Evolutionary conservation across 2,797 vertebrate genomes (phyloP).

Genomic region (Strix occidentalis): DNA sequence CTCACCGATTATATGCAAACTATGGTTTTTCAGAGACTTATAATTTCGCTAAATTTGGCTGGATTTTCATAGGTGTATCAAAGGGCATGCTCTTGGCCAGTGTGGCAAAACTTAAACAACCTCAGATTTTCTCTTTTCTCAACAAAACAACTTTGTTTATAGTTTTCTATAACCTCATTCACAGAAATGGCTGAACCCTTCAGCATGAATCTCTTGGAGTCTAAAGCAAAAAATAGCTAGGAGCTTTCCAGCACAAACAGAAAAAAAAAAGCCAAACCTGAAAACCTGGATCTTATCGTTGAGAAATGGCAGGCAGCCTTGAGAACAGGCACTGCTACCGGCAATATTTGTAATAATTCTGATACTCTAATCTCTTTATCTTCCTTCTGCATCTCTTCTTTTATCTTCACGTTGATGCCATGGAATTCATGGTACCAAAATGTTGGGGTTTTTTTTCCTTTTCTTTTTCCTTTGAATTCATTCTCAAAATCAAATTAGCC

Average conservation of each 20-base stretch:
- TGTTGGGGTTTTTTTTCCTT: too few relatives aligned
- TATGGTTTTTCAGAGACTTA: not conserved
- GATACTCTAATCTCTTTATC: slow-evolving; percentile 35
- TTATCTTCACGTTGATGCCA: not conserved
- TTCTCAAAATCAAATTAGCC: not conserved
- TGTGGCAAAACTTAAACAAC: not conserved
- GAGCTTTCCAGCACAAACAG: not conserved
- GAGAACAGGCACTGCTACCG: slow-evolving; percentile 26
- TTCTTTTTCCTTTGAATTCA: not conserved
- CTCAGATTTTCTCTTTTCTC: not conserved
- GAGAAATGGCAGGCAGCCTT: slow-evolving; percentile 51
- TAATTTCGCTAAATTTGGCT: not conserved
- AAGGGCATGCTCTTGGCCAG: not conserved
- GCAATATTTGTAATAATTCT: slow-evolving; percentile 14
- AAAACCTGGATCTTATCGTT: slow-evolving; percentile 9
- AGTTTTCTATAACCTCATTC: not conserved
- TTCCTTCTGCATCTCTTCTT: slow-evolving; percentile 41
- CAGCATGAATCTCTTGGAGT: not conserved
- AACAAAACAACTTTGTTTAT: not conserved
- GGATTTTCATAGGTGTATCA: not conserved
- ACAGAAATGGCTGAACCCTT: not conserved
- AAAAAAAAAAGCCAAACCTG: not conserved
- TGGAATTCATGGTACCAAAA: not conserved
- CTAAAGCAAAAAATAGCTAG: not conserved
- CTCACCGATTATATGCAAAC: not conserved